Conservation (phyloP, 2,113 vertebrate species). For the Aegithalos caudatus region DNA sequence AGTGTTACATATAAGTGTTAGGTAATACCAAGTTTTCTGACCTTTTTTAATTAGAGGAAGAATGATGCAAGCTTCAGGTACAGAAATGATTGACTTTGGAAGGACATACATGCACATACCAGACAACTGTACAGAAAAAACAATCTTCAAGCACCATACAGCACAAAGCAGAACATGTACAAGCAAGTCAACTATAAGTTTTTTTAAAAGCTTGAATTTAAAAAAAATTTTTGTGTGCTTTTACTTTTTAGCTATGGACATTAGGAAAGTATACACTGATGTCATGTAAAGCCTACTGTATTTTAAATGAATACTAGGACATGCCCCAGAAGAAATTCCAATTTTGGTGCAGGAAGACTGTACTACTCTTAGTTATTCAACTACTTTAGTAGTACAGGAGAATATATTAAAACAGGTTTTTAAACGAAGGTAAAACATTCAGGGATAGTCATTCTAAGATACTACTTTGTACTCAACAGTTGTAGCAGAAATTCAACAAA, state of each 20-base stretch:
- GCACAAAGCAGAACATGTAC: not conserved
- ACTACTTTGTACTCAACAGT: not conserved
- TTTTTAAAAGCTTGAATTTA: not conserved
- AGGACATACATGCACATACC: not conserved
- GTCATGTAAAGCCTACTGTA: not conserved
- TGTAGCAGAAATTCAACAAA: not conserved
- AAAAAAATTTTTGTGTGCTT: not conserved
- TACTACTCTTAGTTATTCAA: not conserved
- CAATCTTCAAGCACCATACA: not conserved
- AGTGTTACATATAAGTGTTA: not conserved
- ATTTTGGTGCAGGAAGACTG: not conserved
- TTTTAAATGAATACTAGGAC: not conserved
- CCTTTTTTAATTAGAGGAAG: not conserved
- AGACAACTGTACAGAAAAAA: not conserved
- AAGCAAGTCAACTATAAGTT: not conserved
- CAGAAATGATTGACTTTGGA: not conserved
- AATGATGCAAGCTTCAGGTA: not conserved
- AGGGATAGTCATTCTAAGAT: not conserved
- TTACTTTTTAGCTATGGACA: not conserved
- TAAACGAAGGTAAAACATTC: not conserved
- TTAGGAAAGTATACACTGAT: not conserved
- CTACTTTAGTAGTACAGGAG: not conserved
- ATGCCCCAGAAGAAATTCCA: not conserved
- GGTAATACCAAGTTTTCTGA: not conserved
- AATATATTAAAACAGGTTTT: not conserved